phyloP scores from a whole-genome alignment of 2,888 invertebrate genomes.

The Microctonus hyperodae region DNA sequence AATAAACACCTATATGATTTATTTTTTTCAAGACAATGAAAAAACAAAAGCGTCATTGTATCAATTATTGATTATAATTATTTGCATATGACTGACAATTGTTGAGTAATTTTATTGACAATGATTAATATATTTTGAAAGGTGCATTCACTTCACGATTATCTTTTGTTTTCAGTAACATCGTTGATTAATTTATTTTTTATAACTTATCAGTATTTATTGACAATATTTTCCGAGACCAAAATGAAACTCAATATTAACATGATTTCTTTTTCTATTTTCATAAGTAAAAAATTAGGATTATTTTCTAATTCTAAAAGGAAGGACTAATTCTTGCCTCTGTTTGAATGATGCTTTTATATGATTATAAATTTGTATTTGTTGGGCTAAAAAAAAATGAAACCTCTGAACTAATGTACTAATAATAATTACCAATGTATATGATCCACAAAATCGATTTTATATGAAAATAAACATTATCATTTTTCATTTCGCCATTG shows the following conservation, averaged over 20 bases:
- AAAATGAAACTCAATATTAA: background rate
- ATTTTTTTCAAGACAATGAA: background rate
- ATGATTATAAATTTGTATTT: background rate
- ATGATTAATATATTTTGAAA: background rate
- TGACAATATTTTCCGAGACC: background rate
- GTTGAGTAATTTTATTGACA: background rate
- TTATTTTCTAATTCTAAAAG: background rate
- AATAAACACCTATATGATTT: background rate
- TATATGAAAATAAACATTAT: background rate
- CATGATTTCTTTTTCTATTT: background rate
- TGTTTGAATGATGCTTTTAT: background rate
- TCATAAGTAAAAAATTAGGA: slow-evolving; percentile 4
- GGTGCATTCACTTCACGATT: background rate
- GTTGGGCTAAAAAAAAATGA: background rate
- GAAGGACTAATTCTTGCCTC: background rate
- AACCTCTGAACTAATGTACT: no score
- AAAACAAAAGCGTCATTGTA: background rate
- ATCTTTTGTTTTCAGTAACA: background rate
- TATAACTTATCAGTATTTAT: background rate
- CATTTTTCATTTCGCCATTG: background rate
- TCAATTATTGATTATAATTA: background rate
- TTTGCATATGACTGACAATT: background rate
- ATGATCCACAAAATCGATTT: no score
- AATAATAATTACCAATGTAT: no score
- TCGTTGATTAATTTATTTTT: background rate